Evolutionary conservation across 2,113 vertebrate genomes (phyloP), one percentile per base, ranked within the genome.

Genomic region (Caranx ignobilis): DNA sequence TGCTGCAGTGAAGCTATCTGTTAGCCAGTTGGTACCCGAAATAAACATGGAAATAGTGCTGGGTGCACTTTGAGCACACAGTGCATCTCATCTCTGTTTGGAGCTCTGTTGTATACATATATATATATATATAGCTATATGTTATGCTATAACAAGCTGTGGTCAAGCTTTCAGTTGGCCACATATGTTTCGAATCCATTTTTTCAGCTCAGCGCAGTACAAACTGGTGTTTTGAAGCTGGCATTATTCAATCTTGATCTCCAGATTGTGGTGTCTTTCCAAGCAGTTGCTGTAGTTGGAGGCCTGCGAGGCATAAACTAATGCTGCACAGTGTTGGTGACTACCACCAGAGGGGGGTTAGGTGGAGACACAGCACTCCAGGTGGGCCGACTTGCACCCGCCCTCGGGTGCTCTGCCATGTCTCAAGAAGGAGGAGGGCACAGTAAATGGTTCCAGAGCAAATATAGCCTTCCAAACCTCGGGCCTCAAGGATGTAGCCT

Each of bases 401-500:
- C 74, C 88, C 71, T 48, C 47, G 12, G 78, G 88, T 86, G 1
- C 62, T 84, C 54, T 86, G 77, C 76, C 71, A 87, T 85, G 85
- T 87, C 82, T 92, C 64, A 92, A 96, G 88, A 70, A 84, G 83
- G 77, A 86, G 89, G 82, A 83, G 77, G 71, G 72, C 47, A 56
- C 60, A 59, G 84, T 91, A 91, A 91, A 89, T 86, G 86, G 77
- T 90, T 93, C 88, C 91, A 92, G 89, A 93, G 86, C 84, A 90
- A 93, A 94, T 84, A 91, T 55, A 88, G 83, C 75, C 82, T 92
- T 90, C 87, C 81, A 91, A 93, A 71, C 82, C 68, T 85, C 71
- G 75, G n/a, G 84, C 92, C 91, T 82, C 32, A 6, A 81, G 93
- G 80, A 81, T 16, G 55, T 19, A 73, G 86, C 91, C 89, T 35